Evolutionary conservation across 2,113 vertebrate species (phyloP), one percentile per base, ranked within the genome.

Genomic region (Mesembrinibis cayennensis): DNA sequence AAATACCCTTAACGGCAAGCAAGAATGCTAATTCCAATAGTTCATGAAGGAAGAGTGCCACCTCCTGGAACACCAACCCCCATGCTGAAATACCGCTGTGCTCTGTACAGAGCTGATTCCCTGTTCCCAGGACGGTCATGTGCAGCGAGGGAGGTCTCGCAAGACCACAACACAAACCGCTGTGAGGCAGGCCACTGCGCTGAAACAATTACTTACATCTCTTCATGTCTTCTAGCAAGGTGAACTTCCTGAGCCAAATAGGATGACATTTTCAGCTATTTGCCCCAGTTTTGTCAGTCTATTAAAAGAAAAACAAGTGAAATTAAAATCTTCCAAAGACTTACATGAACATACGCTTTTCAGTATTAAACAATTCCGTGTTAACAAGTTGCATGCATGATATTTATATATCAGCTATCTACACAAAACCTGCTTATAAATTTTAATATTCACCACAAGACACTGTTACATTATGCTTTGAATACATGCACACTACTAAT

Each of bases 141-240:
- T 3, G 40, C 65, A 53, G 73, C 1, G 25, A 71, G 38, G 38
- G 23, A 78, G 44, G 38, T 3, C 53, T 32, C 4, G 5, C 27
- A 58, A 36, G 52, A 52, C 42, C 45, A 32, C 42, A 63, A 13
- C 30, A 40, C 6, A 17, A 66, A 34, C 7, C 45, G 82, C 76
- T 52, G 52, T 0, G 14, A 63, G 59, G n/a, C 29, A 77, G 23
- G 38, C 20, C 16, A 16, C 63, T 25, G 78, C 11, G 10, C 19
- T 53, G 29, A 86, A 89, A 70, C 47, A 53, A 1, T 16, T 92
- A 98, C 99, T 99, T 98, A 99, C 99, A 99, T 99, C 92, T 99
- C 97, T 82, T 99, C 98, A 16, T 99, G 98, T 97, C 98, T 98
- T 95, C 97, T 98, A 87, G 97, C 97, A 50, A 99, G 97, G 74